Conservation (phyloP, 2,113 vertebrate species). For the Crotophaga sulcirostris region DNA sequence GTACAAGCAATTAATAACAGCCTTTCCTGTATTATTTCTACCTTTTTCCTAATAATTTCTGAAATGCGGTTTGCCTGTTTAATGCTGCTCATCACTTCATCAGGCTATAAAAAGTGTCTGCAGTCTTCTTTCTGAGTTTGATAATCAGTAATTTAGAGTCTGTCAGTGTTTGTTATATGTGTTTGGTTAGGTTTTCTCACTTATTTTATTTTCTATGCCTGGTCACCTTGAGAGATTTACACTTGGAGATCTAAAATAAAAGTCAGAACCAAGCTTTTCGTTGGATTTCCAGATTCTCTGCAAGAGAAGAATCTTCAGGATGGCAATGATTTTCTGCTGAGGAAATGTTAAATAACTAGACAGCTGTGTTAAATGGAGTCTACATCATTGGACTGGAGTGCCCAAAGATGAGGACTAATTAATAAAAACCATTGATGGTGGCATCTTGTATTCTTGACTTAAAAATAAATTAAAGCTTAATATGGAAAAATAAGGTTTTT, state of each 20-base stretch:
- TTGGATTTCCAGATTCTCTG: neutral
- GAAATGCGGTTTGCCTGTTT: rapidly evolving
- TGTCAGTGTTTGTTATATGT: rapidly evolving
- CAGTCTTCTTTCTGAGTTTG: neutral
- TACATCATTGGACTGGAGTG: neutral
- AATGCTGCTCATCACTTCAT: neutral
- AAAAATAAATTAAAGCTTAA: neutral
- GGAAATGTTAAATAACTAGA: neutral
- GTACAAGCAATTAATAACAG: neutral
- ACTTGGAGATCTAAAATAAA: neutral
- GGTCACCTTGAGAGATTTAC: neutral
- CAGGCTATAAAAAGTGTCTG: neutral
- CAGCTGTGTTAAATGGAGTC: neutral
- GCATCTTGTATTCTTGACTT: neutral
- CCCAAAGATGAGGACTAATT: neutral
- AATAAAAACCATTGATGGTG: neutral
- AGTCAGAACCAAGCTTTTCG: neutral
- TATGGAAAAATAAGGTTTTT: neutral
- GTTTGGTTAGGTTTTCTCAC: neutral
- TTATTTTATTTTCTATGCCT: neutral
- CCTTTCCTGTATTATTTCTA: neutral
- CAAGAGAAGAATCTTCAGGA: neutral
- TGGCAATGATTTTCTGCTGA: neutral
- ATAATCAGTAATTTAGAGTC: neutral
- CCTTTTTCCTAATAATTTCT: neutral